Base-by-base conservation (phyloP, 2,113 vertebrate genomes). In the Dendrocopos noguchii region DNA sequence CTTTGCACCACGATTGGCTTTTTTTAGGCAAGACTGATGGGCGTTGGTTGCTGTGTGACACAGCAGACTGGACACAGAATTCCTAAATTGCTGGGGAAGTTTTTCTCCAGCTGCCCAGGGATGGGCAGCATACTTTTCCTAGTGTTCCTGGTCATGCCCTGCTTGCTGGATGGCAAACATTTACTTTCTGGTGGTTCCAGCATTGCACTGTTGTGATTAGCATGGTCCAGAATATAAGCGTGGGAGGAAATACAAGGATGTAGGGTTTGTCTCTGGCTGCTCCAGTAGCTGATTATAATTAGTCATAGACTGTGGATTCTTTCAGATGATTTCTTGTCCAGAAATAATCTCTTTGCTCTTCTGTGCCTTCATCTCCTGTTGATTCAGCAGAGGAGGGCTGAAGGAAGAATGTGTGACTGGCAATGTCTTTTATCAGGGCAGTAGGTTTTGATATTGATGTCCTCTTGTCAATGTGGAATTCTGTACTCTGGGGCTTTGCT, bases 171-270 rank as follows among this genome's bases (percentile, higher is more conserved):
- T 60, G 39, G 46, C 36, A 80, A 80, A 1, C 50, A 42, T 84
- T 65, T 61, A 52, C 53, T 83, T 70, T 77, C 60, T 67, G 59
- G 10, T 87, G 50, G 19, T 64, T 82, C 36, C 46, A 67, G 65
- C 33, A 10, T 2, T 56, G 47, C 36, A 6, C 39, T 31, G 3
- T 46, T 73, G 21, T 21, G 44, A 14, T 42, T 61, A 29, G 12
- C 0, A 4, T 50, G 34, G 36, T n/a, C 34, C 1, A 6, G 46
- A 71, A 36, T 28, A 2, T 10, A 13, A 17, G 19, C 4, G 3
- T 12, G 31, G 66, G 56, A 80, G 12, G 31, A 66, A 84, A 74
- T 71, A 18, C 0, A 15, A 33, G 19, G 71, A 9, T 61, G 25
- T 57, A 61, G 25, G n/a, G 24, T 73, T 78, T 86, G 66, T 87